Evolutionary conservation across 1,140 invertebrate genomes (phyloP), one percentile per base, ranked within the genome.

Genomic region (Brachionus rotundiformis): DNA sequence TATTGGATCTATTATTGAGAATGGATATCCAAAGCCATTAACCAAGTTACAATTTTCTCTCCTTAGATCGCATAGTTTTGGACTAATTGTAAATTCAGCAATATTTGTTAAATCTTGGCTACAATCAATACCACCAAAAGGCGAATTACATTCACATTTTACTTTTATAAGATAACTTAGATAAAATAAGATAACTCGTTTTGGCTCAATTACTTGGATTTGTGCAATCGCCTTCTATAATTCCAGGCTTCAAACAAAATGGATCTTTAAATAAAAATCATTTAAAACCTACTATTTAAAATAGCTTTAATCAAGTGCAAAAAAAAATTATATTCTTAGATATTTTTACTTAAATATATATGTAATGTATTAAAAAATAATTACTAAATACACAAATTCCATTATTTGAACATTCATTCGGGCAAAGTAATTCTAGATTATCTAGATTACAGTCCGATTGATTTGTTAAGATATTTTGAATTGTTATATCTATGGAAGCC

Each of bases 21-120:
- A 79, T 19, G 76, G 76, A 16, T 59, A 63, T 8, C 76, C 76
- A 79, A 59, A 79, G 13, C 29, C 76, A 29, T 79, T 79, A 16
- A 79, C 23, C 54, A 39, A 79, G 5, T 1, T 33, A 54, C 76
- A 79, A 33, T 54, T 36, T 19, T 49, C 41, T n/a, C 16, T 36
- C 54, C 76, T 79, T 63, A 79, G n/a, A 63, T 79, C 76, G 54
- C 76, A 79, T 54, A 19, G 59, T 5, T 27, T 6, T 6, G 11
- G n/a, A 49, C 41, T 31, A 10, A 79, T 10, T 1, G 29, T 19
- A 10, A 79, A 79, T 8, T 79, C 47, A 19, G 76, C 8, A 25
- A 79, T 39, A 16, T 79, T 29, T 3, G 47, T 23, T 29, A 79
- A 79, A 39, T 79, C 47, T 54, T 54, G 47, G 19, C 76, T 79